Percentiles rank a stretch among this genome's conserved stretches.
Conservation (phyloP, 92 coral and sea anemone genomes). For the Epizoanthus ramosus region DNA sequence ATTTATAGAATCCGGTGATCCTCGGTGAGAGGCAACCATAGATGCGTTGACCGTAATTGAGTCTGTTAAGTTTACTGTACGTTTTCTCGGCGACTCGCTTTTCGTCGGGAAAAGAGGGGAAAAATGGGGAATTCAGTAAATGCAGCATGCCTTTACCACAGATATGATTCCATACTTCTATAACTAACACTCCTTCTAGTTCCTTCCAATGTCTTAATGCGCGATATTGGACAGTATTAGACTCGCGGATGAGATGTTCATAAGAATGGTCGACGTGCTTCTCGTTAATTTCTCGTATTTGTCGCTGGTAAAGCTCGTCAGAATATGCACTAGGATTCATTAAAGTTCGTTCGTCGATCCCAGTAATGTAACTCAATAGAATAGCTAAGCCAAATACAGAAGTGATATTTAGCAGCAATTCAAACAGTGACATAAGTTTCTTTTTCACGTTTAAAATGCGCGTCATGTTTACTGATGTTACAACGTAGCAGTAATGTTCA, state of each 20-base stretch:
- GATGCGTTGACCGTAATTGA: slow-evolving; percentile 64
- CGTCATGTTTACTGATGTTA: background rate
- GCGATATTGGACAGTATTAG: background rate
- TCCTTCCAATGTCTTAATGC: background rate
- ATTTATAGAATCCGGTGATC: slow-evolving; percentile 74
- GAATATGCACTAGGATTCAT: background rate
- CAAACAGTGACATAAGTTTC: background rate
- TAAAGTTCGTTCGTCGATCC: background rate
- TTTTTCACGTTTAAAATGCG: background rate
- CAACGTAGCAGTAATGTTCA: too few relatives aligned
- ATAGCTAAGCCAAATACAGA: slow-evolving; percentile 7
- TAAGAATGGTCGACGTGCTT: background rate
- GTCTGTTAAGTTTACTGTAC: slow-evolving; percentile 9
- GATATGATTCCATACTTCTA: slow-evolving; percentile 62
- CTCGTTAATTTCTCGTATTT: background rate
- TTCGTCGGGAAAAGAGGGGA: slow-evolving; percentile 63
- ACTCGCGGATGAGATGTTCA: background rate
- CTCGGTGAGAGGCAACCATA: slow-evolving; percentile 65
- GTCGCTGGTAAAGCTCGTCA: background rate
- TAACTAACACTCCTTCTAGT: slow-evolving; percentile 45
- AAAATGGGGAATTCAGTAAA: slow-evolving; percentile 59
- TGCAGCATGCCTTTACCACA: slow-evolving; percentile 53
- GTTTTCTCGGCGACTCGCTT: slow-evolving; percentile 27
- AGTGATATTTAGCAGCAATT: background rate
- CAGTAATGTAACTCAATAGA: slow-evolving; percentile 1